Evolutionary conservation across 2,797 vertebrate genomes (phyloP), one percentile per base, ranked within the genome.

Genomic region (Anguilla anguilla): DNA sequence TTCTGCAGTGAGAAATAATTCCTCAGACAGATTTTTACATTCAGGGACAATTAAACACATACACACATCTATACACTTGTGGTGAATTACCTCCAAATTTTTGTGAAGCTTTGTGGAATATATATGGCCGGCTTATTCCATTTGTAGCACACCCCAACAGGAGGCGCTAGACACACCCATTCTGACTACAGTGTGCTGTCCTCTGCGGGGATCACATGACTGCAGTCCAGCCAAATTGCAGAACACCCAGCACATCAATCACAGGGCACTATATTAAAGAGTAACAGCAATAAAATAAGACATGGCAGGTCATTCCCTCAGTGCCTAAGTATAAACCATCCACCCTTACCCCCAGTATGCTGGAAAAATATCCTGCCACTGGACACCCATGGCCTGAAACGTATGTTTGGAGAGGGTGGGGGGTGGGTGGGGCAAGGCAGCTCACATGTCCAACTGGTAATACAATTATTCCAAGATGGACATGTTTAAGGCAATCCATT

Each of bases 361-460:
- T 39, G 19, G 6, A 25, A 46, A 39, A 17, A 39, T 13, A 79
- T 31, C 11, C 28, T 15, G 69, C 11, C 2, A 31, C 13, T 74
- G 69, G 13, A 74, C 22, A 79, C 74, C 74, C 39, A 79, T 17
- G 19, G 74, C 74, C 39, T 5, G 6, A 43, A 79, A 79, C 35
- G 5, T 19, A 79, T 15, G 15, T 43, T 22, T 43, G 15, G 74
- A 83, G 64, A n/a, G 6, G 67, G 22, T 28, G 67, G n/a, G 67
- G 85, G 69, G 51, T 90, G 49, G 2, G 79, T 81, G 74, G 82
- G 77, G 88, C 90, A 86, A 88, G 91, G 89, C 25, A 91, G 91
- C 86, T 86, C 88, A 88, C 87, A 87, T n/a, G 39, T 85, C 57
- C 22, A 19, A 55, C 57, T 61, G 53, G 28, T 39, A 84, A 74